Base-by-base conservation (phyloP, 2,113 vertebrate species). In the Microcebus tavaratra region DNA sequence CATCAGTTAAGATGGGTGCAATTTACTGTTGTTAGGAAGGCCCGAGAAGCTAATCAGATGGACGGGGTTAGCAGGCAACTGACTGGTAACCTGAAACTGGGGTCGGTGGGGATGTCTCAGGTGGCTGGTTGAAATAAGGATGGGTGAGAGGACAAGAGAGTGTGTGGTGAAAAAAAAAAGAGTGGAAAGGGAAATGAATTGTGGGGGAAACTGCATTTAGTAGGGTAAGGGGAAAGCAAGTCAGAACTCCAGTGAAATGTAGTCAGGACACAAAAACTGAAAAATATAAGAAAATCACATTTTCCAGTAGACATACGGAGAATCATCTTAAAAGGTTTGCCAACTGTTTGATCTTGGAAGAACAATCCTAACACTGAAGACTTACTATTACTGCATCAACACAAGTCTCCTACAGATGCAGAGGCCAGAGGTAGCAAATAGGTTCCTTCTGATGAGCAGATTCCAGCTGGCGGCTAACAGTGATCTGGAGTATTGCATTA, bases 201-300 rank as follows among this genome's bases (percentile, higher is more conserved):
- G 8, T 15, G 13, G 36, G 45, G 63, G 45, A 45, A 86, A 80
- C 34, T 36, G 50, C 65, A 29, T 18, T 93, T 79, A 83, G 50
- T 12, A n/a, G 57, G 36, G 48, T 39, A 83, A 91, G 48, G 34
- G 78, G 27, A 89, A 93, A 90, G 72, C 25, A 82, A 92, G 55
- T 63, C 50, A 61, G 80, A 23, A 14, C n/a, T 59, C 65, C 90
- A 25, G 86, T 45, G 34, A 50, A 81, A 63, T 57, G 63, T 42
- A 31, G 80, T 93, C 68, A 84, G 53, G 34, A n/a, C n/a, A 90
- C 50, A 84, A 84, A 45, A 94, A 91, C 27, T n/a, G 39, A 53
- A 90, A 93, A 89, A 83, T 70, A 67, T 5, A 67, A 88, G 57
- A 81, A 93, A 95, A 84, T 65, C 92, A 92, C 76, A 84, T 90